Evolutionary conservation across 2,113 vertebrate genomes (phyloP).

Genomic region (Oncorhynchus tshawytscha): DNA sequence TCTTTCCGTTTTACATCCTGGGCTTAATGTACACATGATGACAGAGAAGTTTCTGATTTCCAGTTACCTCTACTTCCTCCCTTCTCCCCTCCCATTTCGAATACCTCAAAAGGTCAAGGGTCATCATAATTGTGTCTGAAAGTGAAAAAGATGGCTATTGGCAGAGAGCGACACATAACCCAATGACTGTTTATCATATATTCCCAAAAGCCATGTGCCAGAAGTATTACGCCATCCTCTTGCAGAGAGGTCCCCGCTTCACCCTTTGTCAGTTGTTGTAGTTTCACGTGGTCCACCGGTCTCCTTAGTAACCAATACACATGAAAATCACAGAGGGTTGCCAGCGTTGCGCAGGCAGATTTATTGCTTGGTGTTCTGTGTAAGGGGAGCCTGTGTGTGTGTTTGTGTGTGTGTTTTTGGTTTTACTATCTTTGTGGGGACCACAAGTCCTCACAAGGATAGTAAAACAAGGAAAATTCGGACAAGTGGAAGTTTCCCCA

Average conservation of each 20-base stretch:
- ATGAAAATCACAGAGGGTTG: conserved; percentile 60
- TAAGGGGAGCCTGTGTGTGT: conserved; percentile 60
- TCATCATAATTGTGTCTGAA: conserved; percentile 38
- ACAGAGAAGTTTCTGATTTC: conserved; percentile 43
- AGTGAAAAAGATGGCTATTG: conserved; percentile 32
- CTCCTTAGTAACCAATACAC: conserved; percentile 64
- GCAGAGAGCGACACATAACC: conserved; percentile 8
- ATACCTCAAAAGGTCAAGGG: conserved; percentile 40
- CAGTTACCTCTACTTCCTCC: no score
- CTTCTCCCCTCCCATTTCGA: not conserved
- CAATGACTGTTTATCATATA: no score
- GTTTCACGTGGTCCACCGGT: conserved; percentile 30
- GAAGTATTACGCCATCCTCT: conserved; percentile 30
- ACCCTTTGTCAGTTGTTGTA: conserved; percentile 57
- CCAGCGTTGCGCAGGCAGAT: conserved; percentile 55
- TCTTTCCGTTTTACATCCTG: conserved; percentile 54
- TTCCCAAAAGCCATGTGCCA: not conserved
- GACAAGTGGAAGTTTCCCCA: no score
- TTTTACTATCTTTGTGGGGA: no score
- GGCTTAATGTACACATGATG: conserved; percentile 59
- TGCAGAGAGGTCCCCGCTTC: conserved; percentile 31
- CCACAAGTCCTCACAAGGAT: no score
- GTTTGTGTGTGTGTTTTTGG: not conserved
- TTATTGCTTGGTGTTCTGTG: conserved; percentile 62
- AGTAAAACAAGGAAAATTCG: no score